A percentile compares a stretch with the other conserved stretches of the same genome.
These are phyloP conservation scores for Cloeon dipterum DNA, from an alignment of 2,888 invertebrate species.

Conservation along the genomic window DNA sequence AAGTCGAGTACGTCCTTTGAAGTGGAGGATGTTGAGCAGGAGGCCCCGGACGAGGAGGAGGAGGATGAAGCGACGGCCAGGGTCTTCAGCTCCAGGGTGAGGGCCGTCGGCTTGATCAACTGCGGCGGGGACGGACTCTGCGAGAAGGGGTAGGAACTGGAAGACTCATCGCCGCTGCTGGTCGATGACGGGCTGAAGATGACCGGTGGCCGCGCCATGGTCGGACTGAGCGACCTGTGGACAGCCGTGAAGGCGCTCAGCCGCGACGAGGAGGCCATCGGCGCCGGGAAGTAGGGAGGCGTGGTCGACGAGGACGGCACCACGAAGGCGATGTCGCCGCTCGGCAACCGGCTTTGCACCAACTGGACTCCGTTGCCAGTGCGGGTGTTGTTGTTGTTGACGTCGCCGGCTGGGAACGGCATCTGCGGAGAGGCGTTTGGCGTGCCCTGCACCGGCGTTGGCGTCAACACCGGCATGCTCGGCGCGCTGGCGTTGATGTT, in stretches of 20 bases:
- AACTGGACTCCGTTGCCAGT: slow-evolving; percentile 35
- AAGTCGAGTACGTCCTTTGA: slow-evolving; percentile 10
- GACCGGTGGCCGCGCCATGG: not conserved
- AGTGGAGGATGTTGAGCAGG: slow-evolving; percentile 3
- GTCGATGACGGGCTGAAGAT: not conserved
- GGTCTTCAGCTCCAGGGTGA: slow-evolving; percentile 7
- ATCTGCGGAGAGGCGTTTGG: not conserved
- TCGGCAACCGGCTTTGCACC: slow-evolving; percentile 36
- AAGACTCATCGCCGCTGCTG: not conserved
- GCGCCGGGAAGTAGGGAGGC: not conserved
- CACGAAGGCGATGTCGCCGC: slow-evolving; percentile 39
- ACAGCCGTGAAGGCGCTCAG: slow-evolving; percentile 20
- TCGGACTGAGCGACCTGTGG: slow-evolving; percentile 8
- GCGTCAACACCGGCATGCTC: too few species aligned
- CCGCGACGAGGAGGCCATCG: slow-evolving; percentile 4
- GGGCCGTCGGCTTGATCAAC: not conserved
- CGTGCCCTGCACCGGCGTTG: not conserved
- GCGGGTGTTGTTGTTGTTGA: slow-evolving; percentile 27
- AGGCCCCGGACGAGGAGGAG: not conserved
- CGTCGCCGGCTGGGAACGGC: slow-evolving; percentile 12
- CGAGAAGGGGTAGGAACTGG: not conserved
- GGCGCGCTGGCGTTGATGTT: too few species aligned
- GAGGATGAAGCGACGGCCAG: slow-evolving; percentile 1
- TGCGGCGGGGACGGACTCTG: slow-evolving; percentile 1
- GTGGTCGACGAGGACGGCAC: slow-evolving; percentile 25